Evolutionary conservation across 2,888 invertebrate genomes (phyloP).

Genomic region (Polydrusus cervinus): DNA sequence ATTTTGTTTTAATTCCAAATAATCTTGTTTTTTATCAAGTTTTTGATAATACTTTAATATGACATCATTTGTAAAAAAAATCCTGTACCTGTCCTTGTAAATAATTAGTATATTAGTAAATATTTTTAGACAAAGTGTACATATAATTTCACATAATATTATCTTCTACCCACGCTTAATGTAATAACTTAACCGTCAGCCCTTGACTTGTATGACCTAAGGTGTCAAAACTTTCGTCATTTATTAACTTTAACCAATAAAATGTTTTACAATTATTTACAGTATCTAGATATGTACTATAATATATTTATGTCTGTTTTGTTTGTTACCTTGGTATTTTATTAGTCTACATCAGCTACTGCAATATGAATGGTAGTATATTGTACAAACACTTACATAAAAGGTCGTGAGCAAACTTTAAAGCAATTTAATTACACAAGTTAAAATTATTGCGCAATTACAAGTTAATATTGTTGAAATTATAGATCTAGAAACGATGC

Average conservation of each 20-base stretch:
- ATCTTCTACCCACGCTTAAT: too few species aligned
- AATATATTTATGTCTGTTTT: neutral
- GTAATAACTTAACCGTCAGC: neutral
- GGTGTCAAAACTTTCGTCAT: slow-evolving; percentile 33
- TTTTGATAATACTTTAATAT: too few species aligned
- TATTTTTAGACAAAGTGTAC: too few species aligned
- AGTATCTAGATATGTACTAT: neutral
- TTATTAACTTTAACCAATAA: slow-evolving; percentile 16
- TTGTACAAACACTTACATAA: slow-evolving; percentile 27
- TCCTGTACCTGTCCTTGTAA: too few species aligned
- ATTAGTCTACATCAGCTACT: slow-evolving; percentile 34
- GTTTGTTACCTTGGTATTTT: slow-evolving; percentile 37
- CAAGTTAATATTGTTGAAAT: too few species aligned
- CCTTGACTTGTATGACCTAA: slow-evolving; percentile 11
- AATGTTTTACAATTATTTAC: slow-evolving; percentile 16
- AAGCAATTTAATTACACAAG: slow-evolving; percentile 12
- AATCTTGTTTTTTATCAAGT: too few species aligned
- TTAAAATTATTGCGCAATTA: slow-evolving; percentile 21
- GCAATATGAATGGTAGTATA: slow-evolving; percentile 30
- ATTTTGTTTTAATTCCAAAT: too few species aligned
- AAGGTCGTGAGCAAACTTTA: slow-evolving; percentile 21
- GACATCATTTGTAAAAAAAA: too few species aligned
- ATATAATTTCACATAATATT: too few species aligned
- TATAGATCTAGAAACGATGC: neutral
- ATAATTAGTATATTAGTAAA: too few species aligned